Conservation (phyloP, 2,888 invertebrate genomes). For the Noctua comes region DNA sequence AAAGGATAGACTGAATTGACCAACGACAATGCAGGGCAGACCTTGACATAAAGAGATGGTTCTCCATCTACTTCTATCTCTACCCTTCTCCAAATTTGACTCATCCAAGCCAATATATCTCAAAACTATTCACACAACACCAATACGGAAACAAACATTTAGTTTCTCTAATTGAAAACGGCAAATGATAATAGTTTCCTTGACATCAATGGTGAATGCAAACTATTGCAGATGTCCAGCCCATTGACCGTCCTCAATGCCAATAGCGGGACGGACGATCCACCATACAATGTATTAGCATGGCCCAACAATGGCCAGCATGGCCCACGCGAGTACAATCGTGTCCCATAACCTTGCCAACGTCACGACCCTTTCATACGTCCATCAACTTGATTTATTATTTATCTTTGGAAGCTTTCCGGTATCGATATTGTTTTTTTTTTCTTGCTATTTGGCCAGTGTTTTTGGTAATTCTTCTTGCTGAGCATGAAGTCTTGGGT, state of each 20-base stretch:
- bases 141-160: not conserved
- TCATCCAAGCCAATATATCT: not conserved
- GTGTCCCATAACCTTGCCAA: slow-evolving; percentile 66
- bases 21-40: not conserved
- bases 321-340: slow-evolving; percentile 48
- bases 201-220: slow-evolving; percentile 48
- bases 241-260: slow-evolving; percentile 47
- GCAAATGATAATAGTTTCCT: slow-evolving; percentile 55
- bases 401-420: slow-evolving; percentile 57
- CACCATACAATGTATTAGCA: slow-evolving; percentile 34
- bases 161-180: slow-evolving; percentile 48
- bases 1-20: too few relatives aligned
- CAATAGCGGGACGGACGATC: slow-evolving; percentile 16
- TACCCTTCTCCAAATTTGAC: not conserved
- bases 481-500: not conserved
- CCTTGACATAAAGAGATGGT: not conserved
- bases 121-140: not conserved
- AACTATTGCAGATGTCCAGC: slow-evolving; percentile 53
- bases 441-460: slow-evolving; percentile 1
- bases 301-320: slow-evolving; percentile 17
- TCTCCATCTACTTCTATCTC: not conserved
- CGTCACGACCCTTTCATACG: slow-evolving; percentile 67
- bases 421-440: slow-evolving; percentile 43
- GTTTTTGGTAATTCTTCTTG: not conserved
- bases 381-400: slow-evolving; percentile 78